Evolutionary conservation across 1,140 invertebrate species (phyloP), one percentile per base, ranked within the genome.

Genomic region (Zelostemma sp.): DNA sequence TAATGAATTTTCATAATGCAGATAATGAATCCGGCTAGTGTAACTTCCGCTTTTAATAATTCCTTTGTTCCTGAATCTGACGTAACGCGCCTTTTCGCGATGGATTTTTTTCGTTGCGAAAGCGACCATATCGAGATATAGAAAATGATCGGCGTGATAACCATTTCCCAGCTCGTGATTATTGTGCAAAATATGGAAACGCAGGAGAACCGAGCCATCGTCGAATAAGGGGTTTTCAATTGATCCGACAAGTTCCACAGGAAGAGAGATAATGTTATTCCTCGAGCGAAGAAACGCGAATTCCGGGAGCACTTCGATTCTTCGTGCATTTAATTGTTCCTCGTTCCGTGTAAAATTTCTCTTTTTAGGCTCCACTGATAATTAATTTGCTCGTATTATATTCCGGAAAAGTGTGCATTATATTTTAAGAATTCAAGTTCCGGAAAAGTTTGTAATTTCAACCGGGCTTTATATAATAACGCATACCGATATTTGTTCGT

Each of bases 31-130:
- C 58, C 38, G 49, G 54, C 57, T 56, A 68, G 55, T 68, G 66
- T 63, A 68, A 68, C 66, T 68, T 68, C 60, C 66, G 49, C 55
- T 59, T 62, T 63, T 56, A 63, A 59, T 41, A 28, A 60, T 60
- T 63, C 66, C 35, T 63, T 68, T 68, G 66, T 68, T 68, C 60
- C 66, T 68, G 15, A 11, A 68, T 63, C 60, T 68, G 59, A 68
- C 43, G 59, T 47, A 68, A 68, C 19, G 1, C 18, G 6, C 5
- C 11, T 41, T 9, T 57, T 25, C 41, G 58, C 41, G 47, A 62
- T 68, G 56, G 61, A 61, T 60, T 55, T 68, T 68, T 63, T 45
- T n/a, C 33, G 43, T 63, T 63, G 28, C 66, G 66, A 68, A 63
- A 63, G 59, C 40, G 49, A 49, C 9, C 47, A 35, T 54, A 58